A percentile compares a stretch with the other conserved stretches of the same genome.
Conservation (phyloP, 1,140 invertebrate genomes). For the Drosophila kikkawai region DNA sequence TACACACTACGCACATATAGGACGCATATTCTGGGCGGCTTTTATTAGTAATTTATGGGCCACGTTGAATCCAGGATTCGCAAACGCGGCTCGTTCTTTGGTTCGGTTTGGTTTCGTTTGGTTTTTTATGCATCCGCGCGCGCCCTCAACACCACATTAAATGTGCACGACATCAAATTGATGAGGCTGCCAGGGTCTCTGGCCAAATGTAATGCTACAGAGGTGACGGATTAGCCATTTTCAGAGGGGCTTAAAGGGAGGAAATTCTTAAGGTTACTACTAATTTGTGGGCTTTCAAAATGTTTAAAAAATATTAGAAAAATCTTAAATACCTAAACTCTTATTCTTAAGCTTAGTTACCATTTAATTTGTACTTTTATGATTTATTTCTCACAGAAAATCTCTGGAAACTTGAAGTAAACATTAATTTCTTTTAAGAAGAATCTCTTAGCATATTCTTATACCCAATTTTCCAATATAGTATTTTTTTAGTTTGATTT, state of each 20-base stretch:
- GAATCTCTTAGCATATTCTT: neutral
- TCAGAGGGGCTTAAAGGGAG: neutral
- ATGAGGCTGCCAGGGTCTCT: constrained; percentile 63
- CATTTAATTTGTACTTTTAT: neutral
- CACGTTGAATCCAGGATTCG: constrained; percentile 23
- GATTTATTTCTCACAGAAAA: neutral
- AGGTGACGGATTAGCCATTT: constrained; percentile 9
- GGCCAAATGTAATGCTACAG: constrained; percentile 49
- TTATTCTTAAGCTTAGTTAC: too few species aligned
- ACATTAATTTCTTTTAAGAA: neutral
- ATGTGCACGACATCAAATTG: constrained; percentile 78
- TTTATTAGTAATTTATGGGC: constrained; percentile 80
- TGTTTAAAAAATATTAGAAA: too few species aligned
- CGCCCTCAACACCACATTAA: constrained; percentile 72
- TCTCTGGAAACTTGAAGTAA: too few species aligned
- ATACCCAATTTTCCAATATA: neutral
- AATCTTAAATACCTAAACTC: too few species aligned
- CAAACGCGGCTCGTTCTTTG: neutral
- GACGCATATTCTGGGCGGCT: constrained; percentile 19
- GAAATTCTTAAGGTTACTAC: neutral
- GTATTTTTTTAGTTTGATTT: neutral
- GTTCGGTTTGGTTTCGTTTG: constrained; percentile 29
- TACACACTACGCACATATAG: constrained; percentile 16
- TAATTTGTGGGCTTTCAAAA: too few species aligned
- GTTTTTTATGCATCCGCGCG: constrained; percentile 67